Evolutionary conservation across 92 coral and sea anemone species (phyloP).

Genomic region (Epizoanthus rinbou): DNA sequence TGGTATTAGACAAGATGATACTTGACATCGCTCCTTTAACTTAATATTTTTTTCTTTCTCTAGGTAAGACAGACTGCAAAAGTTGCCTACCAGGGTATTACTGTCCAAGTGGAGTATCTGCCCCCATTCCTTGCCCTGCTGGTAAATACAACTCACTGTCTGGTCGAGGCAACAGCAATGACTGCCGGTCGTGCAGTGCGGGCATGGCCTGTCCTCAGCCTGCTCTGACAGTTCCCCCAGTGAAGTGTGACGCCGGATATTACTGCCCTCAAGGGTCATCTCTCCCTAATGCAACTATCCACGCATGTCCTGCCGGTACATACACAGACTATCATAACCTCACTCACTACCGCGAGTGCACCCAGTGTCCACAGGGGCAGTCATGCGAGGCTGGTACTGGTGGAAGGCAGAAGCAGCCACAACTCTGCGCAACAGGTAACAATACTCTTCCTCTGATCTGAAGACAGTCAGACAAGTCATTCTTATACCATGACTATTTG

Average conservation of each 20-base stretch:
- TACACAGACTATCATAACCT: constrained; percentile 93
- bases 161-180: constrained; percentile 52
- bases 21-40: background rate
- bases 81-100: constrained; percentile 92
- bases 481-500: too few species aligned
- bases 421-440: constrained; percentile 89
- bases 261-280: constrained; percentile 95
- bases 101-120: constrained; percentile 68
- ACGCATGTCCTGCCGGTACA: constrained; percentile 95
- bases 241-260: constrained; percentile 90
- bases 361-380: constrained; percentile 92
- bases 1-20: too few species aligned
- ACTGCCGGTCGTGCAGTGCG: constrained; percentile 90
- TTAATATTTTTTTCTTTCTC: background rate
- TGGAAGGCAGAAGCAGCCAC: constrained; percentile 94
- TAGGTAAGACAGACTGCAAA: constrained; percentile 83
- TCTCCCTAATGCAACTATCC: constrained; percentile 83
- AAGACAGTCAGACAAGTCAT: background rate
- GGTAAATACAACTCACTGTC: constrained; percentile 73
- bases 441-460: background rate
- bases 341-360: constrained; percentile 88
- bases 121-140: constrained; percentile 86
- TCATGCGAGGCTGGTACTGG: constrained; percentile 98
- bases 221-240: constrained; percentile 84
- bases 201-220: constrained; percentile 96